These are phyloP conservation scores for Dorcus hopei DNA, from an alignment of 2,888 invertebrate genomes.

Conservation along the genomic window DNA sequence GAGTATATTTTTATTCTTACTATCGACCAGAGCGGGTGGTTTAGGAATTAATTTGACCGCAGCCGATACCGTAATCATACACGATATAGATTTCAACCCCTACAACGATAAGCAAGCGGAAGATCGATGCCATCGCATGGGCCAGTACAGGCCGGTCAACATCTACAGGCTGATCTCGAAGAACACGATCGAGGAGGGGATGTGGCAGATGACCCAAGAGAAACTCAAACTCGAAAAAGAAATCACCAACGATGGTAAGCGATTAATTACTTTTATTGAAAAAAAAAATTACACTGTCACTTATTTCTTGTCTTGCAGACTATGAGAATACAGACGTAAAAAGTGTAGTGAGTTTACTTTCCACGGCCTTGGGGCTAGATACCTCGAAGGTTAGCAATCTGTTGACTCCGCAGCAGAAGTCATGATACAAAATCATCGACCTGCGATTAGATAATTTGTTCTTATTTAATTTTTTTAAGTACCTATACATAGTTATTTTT, in stretches of 20 bases:
- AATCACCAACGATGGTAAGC: slow-evolving; percentile 60
- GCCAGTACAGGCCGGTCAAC: slow-evolving; percentile 76
- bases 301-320: slow-evolving; percentile 51
- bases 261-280: background rate
- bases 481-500: background rate
- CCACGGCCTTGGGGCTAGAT: slow-evolving; percentile 70
- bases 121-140: slow-evolving; percentile 79
- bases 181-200: slow-evolving; percentile 90
- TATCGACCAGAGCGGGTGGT: slow-evolving; percentile 95
- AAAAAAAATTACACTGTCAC: background rate
- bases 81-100: slow-evolving; percentile 98
- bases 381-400: slow-evolving; percentile 37
- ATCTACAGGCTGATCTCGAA: slow-evolving; percentile 82
- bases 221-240: slow-evolving; percentile 90
- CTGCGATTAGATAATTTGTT: background rate
- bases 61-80: slow-evolving; percentile 93
- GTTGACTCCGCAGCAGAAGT: slow-evolving; percentile 39
- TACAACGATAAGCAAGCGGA: slow-evolving; percentile 98
- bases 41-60: slow-evolving; percentile 91
- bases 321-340: slow-evolving; percentile 71
- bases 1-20: slow-evolving; percentile 82
- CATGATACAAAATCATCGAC: slow-evolving; percentile 3
- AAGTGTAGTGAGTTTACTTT: slow-evolving; percentile 76
- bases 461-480: background rate
- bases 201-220: slow-evolving; percentile 83